phyloP scores from a whole-genome alignment of 2,113 vertebrate genomes.

The Pomatostomus ruficeps region DNA sequence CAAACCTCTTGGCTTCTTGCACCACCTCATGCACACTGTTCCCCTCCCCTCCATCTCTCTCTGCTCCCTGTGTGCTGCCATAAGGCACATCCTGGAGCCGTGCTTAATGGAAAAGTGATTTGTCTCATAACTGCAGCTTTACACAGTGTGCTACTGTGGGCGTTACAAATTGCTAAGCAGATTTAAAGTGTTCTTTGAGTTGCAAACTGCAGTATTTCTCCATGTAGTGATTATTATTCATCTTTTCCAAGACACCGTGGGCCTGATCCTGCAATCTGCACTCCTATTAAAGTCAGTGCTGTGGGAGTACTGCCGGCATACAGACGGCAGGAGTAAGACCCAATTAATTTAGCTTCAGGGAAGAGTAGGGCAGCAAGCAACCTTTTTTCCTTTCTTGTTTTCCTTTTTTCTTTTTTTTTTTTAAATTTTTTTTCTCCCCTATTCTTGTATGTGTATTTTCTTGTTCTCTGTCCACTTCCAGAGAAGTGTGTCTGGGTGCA shows the following conservation, averaged over 20 bases:
- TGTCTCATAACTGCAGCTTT: slow-evolving; percentile 64
- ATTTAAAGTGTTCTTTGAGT: slow-evolving; percentile 64
- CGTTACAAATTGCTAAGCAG: slow-evolving; percentile 68
- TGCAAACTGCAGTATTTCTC: slow-evolving; percentile 61
- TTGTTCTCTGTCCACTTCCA: background rate
- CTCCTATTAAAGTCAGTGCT: slow-evolving; percentile 36
- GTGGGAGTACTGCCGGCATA: slow-evolving; percentile 21
- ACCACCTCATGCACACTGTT: background rate
- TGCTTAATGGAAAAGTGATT: slow-evolving; percentile 55
- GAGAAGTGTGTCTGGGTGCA: background rate
- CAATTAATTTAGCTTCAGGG: slow-evolving; percentile 31
- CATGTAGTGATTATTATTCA: slow-evolving; percentile 59
- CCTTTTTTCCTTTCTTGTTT: background rate
- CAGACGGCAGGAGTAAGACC: slow-evolving; percentile 43
- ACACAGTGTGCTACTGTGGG: slow-evolving; percentile 63
- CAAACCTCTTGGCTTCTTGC: background rate
- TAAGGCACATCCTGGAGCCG: background rate
- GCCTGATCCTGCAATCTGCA: slow-evolving; percentile 66
- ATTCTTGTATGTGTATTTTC: background rate
- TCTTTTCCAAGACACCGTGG: slow-evolving; percentile 53
- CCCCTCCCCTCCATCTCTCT: background rate
- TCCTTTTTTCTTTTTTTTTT: fast-evolving
- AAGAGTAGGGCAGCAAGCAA: slow-evolving; percentile 5
- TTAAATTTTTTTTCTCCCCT: fast-evolving
- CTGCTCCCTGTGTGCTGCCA: background rate